phyloP scores from a whole-genome alignment of 2,797 vertebrate genomes.

The Pyrocephalus nanus region DNA sequence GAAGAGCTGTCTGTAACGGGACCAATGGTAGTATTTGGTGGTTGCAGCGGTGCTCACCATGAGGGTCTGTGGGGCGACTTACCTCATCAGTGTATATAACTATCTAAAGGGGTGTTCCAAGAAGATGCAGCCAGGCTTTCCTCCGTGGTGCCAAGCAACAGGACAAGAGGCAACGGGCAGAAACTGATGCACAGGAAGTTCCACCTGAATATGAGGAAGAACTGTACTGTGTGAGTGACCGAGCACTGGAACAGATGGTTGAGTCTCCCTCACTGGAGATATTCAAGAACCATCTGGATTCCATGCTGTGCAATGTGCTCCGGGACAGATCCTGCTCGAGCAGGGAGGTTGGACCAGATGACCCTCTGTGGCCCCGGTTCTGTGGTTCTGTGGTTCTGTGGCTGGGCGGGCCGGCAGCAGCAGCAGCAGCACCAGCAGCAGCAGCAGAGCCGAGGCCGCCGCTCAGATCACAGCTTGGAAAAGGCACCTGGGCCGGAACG shows the following conservation, averaged over 20 bases:
- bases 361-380: not conserved
- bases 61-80: fast-evolving
- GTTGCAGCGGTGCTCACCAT: fast-evolving
- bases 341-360: not conserved
- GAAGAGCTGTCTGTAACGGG: too few species aligned
- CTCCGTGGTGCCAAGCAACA: not conserved
- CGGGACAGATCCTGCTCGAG: not conserved
- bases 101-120: fast-evolving
- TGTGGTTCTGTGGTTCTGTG: not conserved
- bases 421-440: not conserved
- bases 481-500: not conserved
- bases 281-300: not conserved
- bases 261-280: not conserved
- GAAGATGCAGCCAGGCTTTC: not conserved
- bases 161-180: not conserved
- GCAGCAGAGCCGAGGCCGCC: not conserved
- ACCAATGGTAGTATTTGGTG: fast-evolving
- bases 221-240: not conserved
- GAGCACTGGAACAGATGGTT: not conserved
- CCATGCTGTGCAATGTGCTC: not conserved
- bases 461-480: not conserved
- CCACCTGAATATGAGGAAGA: not conserved
- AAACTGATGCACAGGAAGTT: not conserved
- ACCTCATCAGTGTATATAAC: not conserved
- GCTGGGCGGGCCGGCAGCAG: not conserved